Percentiles rank a stretch among this genome's conserved stretches.
phyloP scores from a whole-genome alignment of 2,113 vertebrate species.

The Hoplias malabaricus region DNA sequence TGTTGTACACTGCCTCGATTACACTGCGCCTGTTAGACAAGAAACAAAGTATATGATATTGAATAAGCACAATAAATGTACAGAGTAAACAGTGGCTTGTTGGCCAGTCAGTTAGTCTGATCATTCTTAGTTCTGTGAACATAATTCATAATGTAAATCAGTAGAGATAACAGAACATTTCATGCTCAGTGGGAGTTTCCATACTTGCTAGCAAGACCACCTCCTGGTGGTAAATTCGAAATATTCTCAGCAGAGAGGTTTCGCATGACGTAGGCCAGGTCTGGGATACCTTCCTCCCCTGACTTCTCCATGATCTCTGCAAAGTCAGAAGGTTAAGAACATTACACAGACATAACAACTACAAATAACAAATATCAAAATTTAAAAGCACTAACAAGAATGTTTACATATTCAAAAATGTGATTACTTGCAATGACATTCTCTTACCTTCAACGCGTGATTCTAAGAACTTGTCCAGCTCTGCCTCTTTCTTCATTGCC shows the following conservation, averaged over 20 bases:
- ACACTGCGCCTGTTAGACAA: conserved; percentile 85
- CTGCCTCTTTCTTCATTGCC: conserved; percentile 91
- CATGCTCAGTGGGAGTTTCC: conserved; percentile 10
- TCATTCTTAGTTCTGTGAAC: neutral
- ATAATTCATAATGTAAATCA: neutral
- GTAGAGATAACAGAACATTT: neutral
- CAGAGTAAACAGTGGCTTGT: neutral
- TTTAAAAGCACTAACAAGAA: neutral
- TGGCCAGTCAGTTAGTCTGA: neutral
- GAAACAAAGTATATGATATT: conserved; percentile 29
- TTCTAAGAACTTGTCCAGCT: conserved; percentile 96
- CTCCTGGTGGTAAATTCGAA: conserved; percentile 95
- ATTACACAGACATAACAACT: conserved; percentile 21
- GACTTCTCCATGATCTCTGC: conserved; percentile 91
- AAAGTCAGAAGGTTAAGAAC: conserved; percentile 24
- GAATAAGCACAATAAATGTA: neutral
- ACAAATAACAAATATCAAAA: neutral
- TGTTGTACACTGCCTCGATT: conserved; percentile 98
- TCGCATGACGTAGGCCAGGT: conserved; percentile 94
- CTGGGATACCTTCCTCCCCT: conserved; percentile 90
- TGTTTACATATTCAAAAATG: conserved; percentile 8
- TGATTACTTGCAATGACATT: neutral
- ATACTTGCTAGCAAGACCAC: conserved; percentile 98
- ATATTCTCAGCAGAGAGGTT: conserved; percentile 93
- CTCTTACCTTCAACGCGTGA: conserved; percentile 90